Evolutionary conservation across 2,888 invertebrate species (phyloP).

Genomic region (Uropetala carovei): DNA sequence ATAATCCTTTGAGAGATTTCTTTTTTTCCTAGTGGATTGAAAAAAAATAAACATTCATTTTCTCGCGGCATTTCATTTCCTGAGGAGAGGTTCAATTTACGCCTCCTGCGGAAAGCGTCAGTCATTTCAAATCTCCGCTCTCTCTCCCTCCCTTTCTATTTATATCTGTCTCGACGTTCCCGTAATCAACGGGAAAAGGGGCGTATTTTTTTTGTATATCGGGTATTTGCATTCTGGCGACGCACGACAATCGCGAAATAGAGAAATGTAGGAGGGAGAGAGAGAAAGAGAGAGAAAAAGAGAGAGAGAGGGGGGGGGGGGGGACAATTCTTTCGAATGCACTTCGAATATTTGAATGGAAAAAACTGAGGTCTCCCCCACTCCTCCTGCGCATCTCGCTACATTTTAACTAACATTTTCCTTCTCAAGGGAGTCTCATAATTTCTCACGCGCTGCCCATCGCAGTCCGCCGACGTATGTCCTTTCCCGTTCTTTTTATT

Average conservation of each 20-base stretch:
- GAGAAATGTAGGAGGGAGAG: background rate
- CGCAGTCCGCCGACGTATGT: too few species aligned
- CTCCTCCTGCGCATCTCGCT: background rate
- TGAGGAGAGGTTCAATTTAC: background rate
- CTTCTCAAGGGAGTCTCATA: too few species aligned
- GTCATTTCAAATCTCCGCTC: background rate
- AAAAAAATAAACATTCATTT: background rate
- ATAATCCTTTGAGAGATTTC: background rate
- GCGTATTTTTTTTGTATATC: background rate
- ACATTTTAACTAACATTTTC: background rate
- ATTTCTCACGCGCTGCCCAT: too few species aligned
- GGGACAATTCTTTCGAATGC: background rate
- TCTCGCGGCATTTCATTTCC: background rate
- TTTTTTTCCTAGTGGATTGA: background rate
- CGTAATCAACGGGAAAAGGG: background rate
- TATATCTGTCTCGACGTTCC: background rate
- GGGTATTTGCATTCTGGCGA: background rate
- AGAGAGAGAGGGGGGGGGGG: background rate
- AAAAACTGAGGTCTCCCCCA: background rate
- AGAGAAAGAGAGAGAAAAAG: too few species aligned
- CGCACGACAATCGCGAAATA: background rate
- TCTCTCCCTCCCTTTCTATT: background rate
- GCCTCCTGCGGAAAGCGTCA: background rate
- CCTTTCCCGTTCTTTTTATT: too few species aligned
- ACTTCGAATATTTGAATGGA: background rate